Conservation (phyloP, 2,888 invertebrate species). For the Leptopterna dolabrata region DNA sequence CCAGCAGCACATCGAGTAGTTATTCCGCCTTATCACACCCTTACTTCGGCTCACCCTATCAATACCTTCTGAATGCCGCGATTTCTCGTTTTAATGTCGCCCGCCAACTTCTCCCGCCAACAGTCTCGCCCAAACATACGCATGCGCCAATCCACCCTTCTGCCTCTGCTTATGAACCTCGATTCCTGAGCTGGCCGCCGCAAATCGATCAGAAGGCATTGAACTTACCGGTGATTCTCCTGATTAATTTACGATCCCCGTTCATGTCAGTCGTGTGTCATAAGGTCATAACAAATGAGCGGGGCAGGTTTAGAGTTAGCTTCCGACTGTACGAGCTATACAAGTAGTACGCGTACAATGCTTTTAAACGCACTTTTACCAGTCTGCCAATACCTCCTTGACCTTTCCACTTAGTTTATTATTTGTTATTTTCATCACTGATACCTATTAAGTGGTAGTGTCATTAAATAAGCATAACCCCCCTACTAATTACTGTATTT, state of each 20-base stretch:
- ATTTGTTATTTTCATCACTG: no score
- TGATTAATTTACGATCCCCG: slow-evolving; percentile 6
- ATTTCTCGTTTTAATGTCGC: background rate
- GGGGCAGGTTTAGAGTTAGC: background rate
- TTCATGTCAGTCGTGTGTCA: background rate
- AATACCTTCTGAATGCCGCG: background rate
- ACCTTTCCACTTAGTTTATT: background rate
- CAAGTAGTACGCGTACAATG: background rate
- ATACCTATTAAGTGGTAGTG: no score
- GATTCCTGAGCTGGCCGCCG: background rate
- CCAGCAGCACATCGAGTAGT: background rate
- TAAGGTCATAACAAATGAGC: background rate
- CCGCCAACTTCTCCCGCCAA: background rate
- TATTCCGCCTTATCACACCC: background rate
- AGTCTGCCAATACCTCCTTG: background rate
- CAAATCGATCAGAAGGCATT: slow-evolving; percentile 22
- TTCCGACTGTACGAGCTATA: background rate
- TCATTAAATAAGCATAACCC: no score
- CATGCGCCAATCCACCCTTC: background rate
- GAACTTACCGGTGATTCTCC: background rate
- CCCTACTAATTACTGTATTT: no score
- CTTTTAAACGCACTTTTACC: background rate
- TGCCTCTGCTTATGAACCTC: background rate
- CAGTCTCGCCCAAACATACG: background rate
- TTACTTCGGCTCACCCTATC: background rate